phyloP scores from a whole-genome alignment of 92 coral and sea anemone genomes.

The Plumapathes pennacea region DNA sequence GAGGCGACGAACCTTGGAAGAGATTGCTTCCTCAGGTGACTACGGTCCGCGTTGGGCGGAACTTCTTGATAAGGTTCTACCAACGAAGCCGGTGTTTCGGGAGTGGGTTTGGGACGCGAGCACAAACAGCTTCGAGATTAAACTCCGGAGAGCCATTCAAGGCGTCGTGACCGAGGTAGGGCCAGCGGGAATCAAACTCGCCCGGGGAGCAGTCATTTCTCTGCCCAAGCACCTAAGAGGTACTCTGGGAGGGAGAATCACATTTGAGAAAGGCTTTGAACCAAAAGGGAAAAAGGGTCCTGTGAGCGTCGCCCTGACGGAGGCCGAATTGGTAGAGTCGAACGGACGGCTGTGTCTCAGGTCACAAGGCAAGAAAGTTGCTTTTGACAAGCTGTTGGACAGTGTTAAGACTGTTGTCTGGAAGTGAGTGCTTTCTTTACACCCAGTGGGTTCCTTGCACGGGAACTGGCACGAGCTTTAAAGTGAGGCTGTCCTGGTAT shows the following conservation, averaged over 20 bases:
- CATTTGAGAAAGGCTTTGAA: constrained; percentile 75
- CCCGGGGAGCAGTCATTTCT: constrained; percentile 82
- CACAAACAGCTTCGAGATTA: constrained; percentile 50
- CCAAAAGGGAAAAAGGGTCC: constrained; percentile 96
- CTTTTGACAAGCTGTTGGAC: constrained; percentile 82
- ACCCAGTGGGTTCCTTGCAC: too few species aligned
- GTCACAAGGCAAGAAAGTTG: constrained; percentile 71
- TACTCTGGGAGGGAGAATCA: constrained; percentile 20
- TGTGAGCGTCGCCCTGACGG: constrained; percentile 66
- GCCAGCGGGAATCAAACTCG: constrained; percentile 87
- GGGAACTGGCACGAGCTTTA: too few species aligned
- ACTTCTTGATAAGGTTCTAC: constrained; percentile 73
- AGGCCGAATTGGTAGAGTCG: constrained; percentile 41
- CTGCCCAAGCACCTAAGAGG: constrained; percentile 83
- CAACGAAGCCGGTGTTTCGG: constrained; percentile 80
- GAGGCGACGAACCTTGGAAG: constrained; percentile 64
- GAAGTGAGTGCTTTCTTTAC: too few species aligned
- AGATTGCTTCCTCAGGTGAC: constrained; percentile 42
- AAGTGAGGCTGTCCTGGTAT: too few species aligned
- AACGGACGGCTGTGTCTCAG: constrained; percentile 71
- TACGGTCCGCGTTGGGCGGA: constrained; percentile 70
- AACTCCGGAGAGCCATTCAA: constrained; percentile 73
- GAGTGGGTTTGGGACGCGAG: constrained; percentile 67
- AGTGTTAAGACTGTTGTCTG: constrained; percentile 69
- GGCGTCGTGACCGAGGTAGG: constrained; percentile 79